Percentiles rank a stretch among this genome's conserved stretches.
Conservation (phyloP, 2,113 vertebrate genomes). For the Lagopus leucura region DNA sequence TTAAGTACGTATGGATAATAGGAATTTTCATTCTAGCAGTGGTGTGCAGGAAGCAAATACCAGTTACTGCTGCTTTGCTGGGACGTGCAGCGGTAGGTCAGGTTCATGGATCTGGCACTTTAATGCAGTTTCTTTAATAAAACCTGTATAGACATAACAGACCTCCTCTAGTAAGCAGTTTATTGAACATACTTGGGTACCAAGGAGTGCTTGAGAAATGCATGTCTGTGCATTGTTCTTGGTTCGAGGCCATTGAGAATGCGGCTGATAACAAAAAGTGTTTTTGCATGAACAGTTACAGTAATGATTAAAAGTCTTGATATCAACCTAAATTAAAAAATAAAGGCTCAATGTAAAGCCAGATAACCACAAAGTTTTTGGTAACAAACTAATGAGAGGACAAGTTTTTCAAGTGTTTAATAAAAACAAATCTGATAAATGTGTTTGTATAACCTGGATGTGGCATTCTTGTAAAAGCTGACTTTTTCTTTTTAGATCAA, state of each 20-base stretch:
- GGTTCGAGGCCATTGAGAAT: background rate
- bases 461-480: background rate
- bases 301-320: background rate
- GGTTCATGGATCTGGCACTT: background rate
- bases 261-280: background rate
- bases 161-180: background rate
- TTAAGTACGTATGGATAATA: background rate
- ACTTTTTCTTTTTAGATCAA: background rate
- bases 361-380: accelerated
- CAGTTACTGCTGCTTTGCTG: background rate
- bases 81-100: background rate
- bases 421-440: background rate
- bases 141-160: background rate
- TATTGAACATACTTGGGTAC: background rate
- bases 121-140: background rate
- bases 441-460: background rate
- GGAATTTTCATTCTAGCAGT: background rate
- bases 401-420: background rate
- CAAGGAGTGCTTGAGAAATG: background rate
- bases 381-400: background rate
- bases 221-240: background rate
- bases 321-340: background rate
- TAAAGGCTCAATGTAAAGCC: background rate
- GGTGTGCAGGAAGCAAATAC: background rate
- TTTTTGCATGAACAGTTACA: background rate